phyloP scores from a whole-genome alignment of 2,797 vertebrate genomes.

The Phylloscopus collybita region DNA sequence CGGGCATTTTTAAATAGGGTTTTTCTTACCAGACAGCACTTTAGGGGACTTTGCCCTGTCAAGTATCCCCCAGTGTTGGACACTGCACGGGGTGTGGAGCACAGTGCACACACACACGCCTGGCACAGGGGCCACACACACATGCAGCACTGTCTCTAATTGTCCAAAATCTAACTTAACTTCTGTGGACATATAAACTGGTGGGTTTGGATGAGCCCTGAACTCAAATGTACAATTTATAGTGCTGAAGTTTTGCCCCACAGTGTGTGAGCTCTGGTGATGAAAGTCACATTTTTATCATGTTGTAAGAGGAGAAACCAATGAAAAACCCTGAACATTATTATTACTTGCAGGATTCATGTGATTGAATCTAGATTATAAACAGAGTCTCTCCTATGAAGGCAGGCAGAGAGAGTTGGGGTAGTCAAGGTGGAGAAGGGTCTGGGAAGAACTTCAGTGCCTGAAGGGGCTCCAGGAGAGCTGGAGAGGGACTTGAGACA shows the following conservation, averaged over 20 bases:
- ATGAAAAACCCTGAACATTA: neutral
- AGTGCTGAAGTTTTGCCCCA: too few species aligned
- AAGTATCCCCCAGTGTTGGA: accelerated
- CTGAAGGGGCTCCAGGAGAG: neutral
- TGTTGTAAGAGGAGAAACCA: too few species aligned
- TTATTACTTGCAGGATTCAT: neutral
- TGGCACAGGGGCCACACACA: neutral
- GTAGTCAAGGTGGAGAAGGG: neutral
- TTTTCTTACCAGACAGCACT: neutral
- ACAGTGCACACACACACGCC: neutral
- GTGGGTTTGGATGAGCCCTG: too few species aligned
- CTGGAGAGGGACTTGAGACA: neutral
- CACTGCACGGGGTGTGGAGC: neutral
- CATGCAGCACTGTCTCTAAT: too few species aligned
- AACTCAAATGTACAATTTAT: too few species aligned
- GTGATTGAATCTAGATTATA: neutral
- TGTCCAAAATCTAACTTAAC: too few species aligned
- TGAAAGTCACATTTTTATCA: too few species aligned
- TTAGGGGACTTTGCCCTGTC: neutral
- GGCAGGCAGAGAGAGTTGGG: neutral
- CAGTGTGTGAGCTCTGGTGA: too few species aligned
- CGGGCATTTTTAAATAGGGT: neutral
- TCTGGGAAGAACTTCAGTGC: neutral
- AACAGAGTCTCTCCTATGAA: neutral
- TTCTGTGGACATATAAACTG: too few species aligned